Evolutionary conservation across 92 coral and sea anemone genomes (phyloP).

Genomic region (Zoanthus sansibaricus): DNA sequence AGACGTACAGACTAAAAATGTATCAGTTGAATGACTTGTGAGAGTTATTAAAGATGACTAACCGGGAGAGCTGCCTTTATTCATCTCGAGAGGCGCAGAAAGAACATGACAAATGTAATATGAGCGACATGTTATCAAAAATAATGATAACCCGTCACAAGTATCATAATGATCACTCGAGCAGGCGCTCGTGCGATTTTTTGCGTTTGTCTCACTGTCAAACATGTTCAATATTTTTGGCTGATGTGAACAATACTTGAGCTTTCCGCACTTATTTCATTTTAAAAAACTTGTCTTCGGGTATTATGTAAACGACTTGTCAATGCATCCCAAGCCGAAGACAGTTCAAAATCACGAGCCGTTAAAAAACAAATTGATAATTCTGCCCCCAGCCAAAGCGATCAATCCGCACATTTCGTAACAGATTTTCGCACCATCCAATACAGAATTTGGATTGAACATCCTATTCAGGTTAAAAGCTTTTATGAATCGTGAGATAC

Average conservation of each 20-base stretch:
- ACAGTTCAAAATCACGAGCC: constrained; percentile 18
- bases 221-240: neutral
- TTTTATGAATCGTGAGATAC: neutral
- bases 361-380: constrained; percentile 11
- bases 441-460: neutral
- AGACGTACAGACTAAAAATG: neutral
- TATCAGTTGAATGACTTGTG: constrained; percentile 14
- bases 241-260: neutral
- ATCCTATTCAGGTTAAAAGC: neutral
- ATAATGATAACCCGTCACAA: constrained; percentile 26
- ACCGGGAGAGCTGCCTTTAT: constrained; percentile 35
- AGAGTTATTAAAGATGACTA: constrained; percentile 24
- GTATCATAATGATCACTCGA: neutral
- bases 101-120: constrained; percentile 45
- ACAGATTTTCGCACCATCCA: constrained; percentile 31
- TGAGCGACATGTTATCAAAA: constrained; percentile 28
- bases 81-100: constrained; percentile 40
- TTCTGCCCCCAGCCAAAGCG: constrained; percentile 15
- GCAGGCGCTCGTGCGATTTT: constrained; percentile 2
- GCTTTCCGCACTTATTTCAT: constrained; percentile 19
- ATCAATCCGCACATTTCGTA: constrained; percentile 13
- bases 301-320: constrained; percentile 20
- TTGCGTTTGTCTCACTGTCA: constrained; percentile 2
- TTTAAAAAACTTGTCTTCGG: constrained; percentile 11
- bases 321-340: constrained; percentile 22